Base-by-base conservation (phyloP, 2,113 vertebrate species). In the Empidonax alnorum region DNA sequence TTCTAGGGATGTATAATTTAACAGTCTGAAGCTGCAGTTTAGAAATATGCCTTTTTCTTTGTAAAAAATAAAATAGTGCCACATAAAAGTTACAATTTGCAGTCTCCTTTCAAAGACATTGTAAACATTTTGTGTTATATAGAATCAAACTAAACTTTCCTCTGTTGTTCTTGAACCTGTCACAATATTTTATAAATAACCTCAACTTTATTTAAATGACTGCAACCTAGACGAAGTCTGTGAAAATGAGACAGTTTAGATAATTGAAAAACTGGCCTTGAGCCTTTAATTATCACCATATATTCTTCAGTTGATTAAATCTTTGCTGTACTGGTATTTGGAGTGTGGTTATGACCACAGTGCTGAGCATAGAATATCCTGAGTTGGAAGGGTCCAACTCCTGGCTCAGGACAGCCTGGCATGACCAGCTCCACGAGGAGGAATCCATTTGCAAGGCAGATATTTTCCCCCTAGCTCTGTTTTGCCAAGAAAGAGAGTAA, bases 31-130 rank as follows among this genome's bases (percentile, higher is more conserved):
- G 72, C 9, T 15, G 2, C 6, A 52, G 14, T 33, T 78, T 39
- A 76, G 10, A 46, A 73, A 80, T 27, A 69, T 3, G 7, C 0
- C 28, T 39, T 56, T 63, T 75, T 35, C 12, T 81, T 28, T 20
- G 0, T 50, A 61, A 47, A 9, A 35, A 31, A 21, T 6, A 19
- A n/a, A 12, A 3, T 7, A 12, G 1, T 30, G 4, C 6, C 65
- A 25, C 9, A 16, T 35, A 52, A 84, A 79, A 72, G 5, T 12
- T 82, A 35, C 4, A 1, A 4, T 53, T 47, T 90, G 12, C 23
- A 58, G 20, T 44, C 46, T 31, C 27, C 24, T 89, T 58, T 37
- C 4, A 66, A 85, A 67, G 14, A 53, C 10, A 12, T 20, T 42
- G 8, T 37, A 88, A 91, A 56, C 3, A 35, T 3, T 68, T 89